Evolutionary conservation across 2,888 invertebrate genomes (phyloP).

Genomic region (Eledona agricola): DNA sequence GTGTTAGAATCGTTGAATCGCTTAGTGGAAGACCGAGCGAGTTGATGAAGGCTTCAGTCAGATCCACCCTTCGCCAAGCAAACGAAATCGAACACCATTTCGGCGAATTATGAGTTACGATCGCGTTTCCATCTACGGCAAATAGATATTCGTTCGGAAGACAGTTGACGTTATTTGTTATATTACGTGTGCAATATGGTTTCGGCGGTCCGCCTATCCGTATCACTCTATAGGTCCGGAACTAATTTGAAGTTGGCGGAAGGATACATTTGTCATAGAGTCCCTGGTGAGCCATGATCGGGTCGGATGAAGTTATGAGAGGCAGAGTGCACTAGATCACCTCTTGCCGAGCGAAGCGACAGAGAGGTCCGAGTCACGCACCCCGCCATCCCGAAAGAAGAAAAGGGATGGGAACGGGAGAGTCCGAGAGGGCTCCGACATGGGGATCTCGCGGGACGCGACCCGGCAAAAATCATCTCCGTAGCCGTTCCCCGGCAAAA

Average conservation of each 20-base stretch:
- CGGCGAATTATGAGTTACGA: conserved; percentile 46
- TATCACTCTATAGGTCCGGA: conserved; percentile 58
- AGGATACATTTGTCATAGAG: conserved; percentile 65
- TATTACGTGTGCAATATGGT: conserved; percentile 59
- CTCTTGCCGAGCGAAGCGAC: conserved; percentile 49
- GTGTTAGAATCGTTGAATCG: no score
- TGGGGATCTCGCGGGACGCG: conserved; percentile 40
- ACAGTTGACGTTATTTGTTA: conserved; percentile 59
- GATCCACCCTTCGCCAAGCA: no score
- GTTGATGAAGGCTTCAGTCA: no score
- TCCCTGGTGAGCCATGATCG: conserved; percentile 64
- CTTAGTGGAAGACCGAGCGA: no score
- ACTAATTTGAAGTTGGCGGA: conserved; percentile 65
- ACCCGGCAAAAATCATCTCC: conserved; percentile 52
- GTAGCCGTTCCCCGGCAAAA: conserved; percentile 54
- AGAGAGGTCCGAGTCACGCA: conserved; percentile 52
- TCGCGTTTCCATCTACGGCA: conserved; percentile 49
- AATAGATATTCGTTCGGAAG: conserved; percentile 51
- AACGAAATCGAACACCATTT: conserved; percentile 32
- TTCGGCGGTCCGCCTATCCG: conserved; percentile 41
- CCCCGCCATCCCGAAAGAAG: conserved; percentile 37
- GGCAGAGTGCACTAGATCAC: conserved; percentile 64
- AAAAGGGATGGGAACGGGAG: conserved; percentile 41
- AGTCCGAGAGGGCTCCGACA: conserved; percentile 45
- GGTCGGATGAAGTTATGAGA: conserved; percentile 65